Base-by-base conservation (phyloP, 2,888 invertebrate genomes). In the Drosophila nigricruria region DNA sequence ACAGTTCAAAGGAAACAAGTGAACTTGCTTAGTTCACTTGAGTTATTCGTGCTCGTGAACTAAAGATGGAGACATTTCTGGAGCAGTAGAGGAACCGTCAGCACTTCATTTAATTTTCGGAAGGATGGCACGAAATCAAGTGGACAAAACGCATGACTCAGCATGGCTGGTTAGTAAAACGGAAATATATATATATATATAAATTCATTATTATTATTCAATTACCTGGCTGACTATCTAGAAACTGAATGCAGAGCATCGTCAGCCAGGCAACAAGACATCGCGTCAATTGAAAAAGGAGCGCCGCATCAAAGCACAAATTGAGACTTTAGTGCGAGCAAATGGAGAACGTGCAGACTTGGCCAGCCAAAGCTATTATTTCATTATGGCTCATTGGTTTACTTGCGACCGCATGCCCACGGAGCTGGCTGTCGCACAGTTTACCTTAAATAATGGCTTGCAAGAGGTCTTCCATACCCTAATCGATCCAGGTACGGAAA, bases 401-500 rank as follows among this genome's bases (percentile, higher is more conserved):
- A 38, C 38, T 25, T 18, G 54, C 5, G 12, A 53, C 9, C 57
- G 18, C 32, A 23, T n/a, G n/a, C 78, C 67, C 3, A 63, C 60
- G 3, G 78, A 79, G 20, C 27, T 78, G 42, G 65, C 65, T 2
- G 47, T 23, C 4, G 32, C 43, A 0, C 56, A 56, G 30, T 79
- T 76, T 18, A 69, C 66, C 1, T 36, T 79, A 12, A 18, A 25
- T 2, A 16, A 54, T 9, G 76, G 79, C 3, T 16, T 78, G 9
- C 43, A 52, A 0, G 34, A 49, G 9, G 40, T 66, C 10, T 69
- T 61, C 25, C 70, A 78, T 27, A 64, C 70, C 3, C 40, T 58
- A 0, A 63, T 76, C 25, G 65, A 79, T 69, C 70, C 73, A 16
- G 79, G 79, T 78, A 67, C 1, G 14, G 38, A n/a, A 1, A 27